Evolutionary conservation across 23 tunicate genomes (phyloP).

Genomic region (Trididemnum nubilum): DNA sequence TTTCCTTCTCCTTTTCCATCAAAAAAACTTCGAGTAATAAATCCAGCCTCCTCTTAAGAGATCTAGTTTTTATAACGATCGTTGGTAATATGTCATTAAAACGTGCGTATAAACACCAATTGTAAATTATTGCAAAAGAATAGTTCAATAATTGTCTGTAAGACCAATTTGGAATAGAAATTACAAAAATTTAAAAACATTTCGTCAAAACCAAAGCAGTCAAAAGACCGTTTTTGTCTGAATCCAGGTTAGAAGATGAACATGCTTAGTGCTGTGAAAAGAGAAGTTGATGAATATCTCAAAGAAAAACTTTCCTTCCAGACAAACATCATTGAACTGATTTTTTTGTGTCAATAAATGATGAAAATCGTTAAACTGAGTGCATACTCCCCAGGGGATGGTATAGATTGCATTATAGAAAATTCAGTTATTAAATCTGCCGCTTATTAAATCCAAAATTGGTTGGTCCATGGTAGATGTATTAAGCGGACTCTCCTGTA

Average conservation of each 20-base stretch:
- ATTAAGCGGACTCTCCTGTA: background rate
- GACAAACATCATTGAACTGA: background rate
- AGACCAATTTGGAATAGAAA: background rate
- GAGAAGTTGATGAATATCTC: too few species aligned
- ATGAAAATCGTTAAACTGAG: background rate
- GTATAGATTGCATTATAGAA: background rate
- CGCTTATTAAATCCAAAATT: background rate
- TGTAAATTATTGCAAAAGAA: too few species aligned
- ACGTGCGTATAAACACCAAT: too few species aligned
- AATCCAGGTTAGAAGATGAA: background rate
- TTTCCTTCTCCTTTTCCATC: too few species aligned
- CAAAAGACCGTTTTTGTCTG: background rate
- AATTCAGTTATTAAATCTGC: background rate
- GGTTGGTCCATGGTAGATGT: background rate
- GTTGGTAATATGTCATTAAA: too few species aligned
- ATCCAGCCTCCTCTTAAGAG: too few species aligned
- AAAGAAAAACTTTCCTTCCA: background rate
- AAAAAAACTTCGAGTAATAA: too few species aligned
- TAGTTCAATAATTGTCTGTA: background rate
- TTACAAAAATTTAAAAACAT: background rate
- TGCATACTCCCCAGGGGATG: background rate
- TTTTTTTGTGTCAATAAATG: background rate
- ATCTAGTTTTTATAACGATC: too few species aligned
- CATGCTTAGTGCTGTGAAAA: background rate
- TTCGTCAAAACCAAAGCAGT: background rate